These are phyloP conservation scores for Salpingus planirostris DNA, from an alignment of 2,888 invertebrate species.

Conservation along the genomic window DNA sequence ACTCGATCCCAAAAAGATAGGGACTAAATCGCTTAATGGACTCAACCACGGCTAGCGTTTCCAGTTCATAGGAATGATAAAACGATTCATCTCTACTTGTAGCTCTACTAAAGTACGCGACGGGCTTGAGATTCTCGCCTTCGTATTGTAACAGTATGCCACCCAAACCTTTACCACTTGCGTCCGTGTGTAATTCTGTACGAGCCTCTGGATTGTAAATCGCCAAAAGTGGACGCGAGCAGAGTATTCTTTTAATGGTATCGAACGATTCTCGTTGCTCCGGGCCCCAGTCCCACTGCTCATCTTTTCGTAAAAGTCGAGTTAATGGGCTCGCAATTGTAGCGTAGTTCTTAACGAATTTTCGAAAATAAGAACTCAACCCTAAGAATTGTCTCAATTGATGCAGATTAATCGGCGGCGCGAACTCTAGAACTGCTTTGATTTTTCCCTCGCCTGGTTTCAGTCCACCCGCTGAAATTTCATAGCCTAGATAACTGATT, in stretches of 20 bases:
- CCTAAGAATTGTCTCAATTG: conserved; percentile 8
- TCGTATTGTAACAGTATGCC: conserved; percentile 8
- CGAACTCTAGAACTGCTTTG: neutral
- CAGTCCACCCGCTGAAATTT: neutral
- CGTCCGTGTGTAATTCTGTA: conserved; percentile 10
- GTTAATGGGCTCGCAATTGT: conserved; percentile 22
- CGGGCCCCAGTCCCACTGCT: conserved; percentile 12
- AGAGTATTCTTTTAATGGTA: conserved; percentile 2
- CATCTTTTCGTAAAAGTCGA: conserved; percentile 17
- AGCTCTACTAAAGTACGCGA: conserved; percentile 7
- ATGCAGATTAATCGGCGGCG: neutral
- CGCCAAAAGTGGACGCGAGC: conserved; percentile 3
- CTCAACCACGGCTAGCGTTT: conserved; percentile 8
- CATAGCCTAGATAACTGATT: conserved; percentile 8
- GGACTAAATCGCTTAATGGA: conserved; percentile 11
- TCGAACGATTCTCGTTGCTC: conserved; percentile 1
- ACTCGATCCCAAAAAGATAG: conserved; percentile 13
- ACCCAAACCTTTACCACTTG: conserved; percentile 4
- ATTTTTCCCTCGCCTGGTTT: neutral
- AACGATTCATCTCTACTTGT: conserved; percentile 7
- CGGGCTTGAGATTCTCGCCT: conserved; percentile 6
- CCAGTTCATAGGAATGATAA: conserved; percentile 9
- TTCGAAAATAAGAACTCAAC: conserved; percentile 11
- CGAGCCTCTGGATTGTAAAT: conserved; percentile 5
- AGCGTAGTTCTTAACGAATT: conserved; percentile 15